Evolutionary conservation across 2,113 vertebrate species (phyloP), one percentile per base, ranked within the genome.

Genomic region (Nanger granti): DNA sequence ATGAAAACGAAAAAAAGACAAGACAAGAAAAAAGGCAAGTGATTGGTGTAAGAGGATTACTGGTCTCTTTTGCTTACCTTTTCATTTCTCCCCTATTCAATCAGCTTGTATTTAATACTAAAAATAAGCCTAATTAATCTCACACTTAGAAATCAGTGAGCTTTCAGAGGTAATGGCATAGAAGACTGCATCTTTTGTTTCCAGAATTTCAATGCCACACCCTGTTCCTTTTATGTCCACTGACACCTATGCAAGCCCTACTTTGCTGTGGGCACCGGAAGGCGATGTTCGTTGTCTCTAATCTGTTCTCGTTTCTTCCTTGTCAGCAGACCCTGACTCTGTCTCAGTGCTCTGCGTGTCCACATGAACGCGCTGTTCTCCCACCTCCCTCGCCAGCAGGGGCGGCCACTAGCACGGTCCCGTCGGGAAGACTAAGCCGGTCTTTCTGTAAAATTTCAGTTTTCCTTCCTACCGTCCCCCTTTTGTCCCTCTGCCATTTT

Each of bases 21-120:
- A 62, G 11, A 9, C 20, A 85, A 62, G 11, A 9, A 18, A 47
- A 87, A 89, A 66, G 44, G 57, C 29, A 73, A 47, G 28, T 80
- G 54, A 91, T 82, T 84, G 84, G 13, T 28, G 0, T 87, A 76
- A 90, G 52, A 96, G 57, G 83, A 79, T 80, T 73, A 66, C 10
- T 44, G 73, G 29, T 62, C 87, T 92, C 52, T 90, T 80, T 82
- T 47, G 87, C 47, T 73, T 44, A 18, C 60, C 17, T 84, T 85
- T 94, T 66, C 79, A 44, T 85, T 57, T 85, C 28, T 10, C 3
- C 6, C 44, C 8, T 28, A 49, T 41, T 73, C 59, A 41, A 44
- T 93, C 62, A 87, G 83, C 73, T 69, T 86, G 73, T 49, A n/a
- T 92, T 96, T 66, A 89, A 89, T 84, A 60, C 84, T 86, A 88